Percentiles rank a stretch among this genome's conserved stretches.
These are phyloP conservation scores for Nasonovia ribisnigri DNA, from an alignment of 2,888 invertebrate genomes.

Conservation along the genomic window DNA sequence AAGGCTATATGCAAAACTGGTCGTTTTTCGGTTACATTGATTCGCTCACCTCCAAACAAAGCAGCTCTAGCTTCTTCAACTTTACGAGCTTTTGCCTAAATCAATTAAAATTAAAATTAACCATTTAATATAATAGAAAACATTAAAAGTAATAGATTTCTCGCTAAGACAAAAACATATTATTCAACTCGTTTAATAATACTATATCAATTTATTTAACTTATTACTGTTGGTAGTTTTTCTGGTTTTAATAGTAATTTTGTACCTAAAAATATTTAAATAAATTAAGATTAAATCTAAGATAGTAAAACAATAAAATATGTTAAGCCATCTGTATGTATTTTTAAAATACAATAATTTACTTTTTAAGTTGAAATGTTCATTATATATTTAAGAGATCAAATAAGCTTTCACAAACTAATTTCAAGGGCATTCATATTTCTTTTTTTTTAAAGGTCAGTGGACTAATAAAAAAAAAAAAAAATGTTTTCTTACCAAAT, in stretches of 20 bases:
- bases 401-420: neutral
- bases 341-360: neutral
- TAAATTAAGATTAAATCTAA: no score
- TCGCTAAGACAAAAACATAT: neutral
- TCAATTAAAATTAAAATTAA: constrained; percentile 7
- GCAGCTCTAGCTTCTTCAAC: constrained; percentile 88
- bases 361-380: neutral
- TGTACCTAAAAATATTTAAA: neutral
- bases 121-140: neutral
- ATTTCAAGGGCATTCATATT: constrained; percentile 32
- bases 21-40: constrained; percentile 97
- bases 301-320: no score
- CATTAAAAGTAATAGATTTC: no score
- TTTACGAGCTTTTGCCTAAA: constrained; percentile 79
- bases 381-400: neutral
- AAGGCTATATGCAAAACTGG: constrained; percentile 96
- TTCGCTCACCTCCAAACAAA: constrained; percentile 94
- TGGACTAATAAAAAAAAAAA: neutral
- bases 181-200: neutral
- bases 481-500: constrained; percentile 77
- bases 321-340: neutral
- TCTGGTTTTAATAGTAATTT: neutral
- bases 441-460: constrained; percentile 19
- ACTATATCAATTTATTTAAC: neutral
- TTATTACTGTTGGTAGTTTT: neutral